Evolutionary conservation across 2,797 vertebrate genomes (phyloP), one percentile per base, ranked within the genome.

Genomic region (Pangasius mekongensis): DNA sequence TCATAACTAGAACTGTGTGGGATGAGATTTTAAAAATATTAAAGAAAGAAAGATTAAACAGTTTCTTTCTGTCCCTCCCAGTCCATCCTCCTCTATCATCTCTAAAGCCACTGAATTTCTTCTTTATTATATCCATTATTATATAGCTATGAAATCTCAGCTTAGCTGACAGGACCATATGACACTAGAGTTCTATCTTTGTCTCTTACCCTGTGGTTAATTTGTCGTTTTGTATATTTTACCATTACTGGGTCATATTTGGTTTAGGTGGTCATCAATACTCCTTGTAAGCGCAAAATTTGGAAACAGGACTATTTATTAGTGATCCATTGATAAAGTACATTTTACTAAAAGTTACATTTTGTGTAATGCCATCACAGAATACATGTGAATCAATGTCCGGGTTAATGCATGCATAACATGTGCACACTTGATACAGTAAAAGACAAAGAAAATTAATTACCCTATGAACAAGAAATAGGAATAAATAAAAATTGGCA

Each of bases 1-100:
- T n/a, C 62, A 71, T 73, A 81, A 90, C 73, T 10, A 88, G n/a
- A 47, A n/a, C 30, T 52, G 67, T 84, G 64, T 73, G 27, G 24
- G 84, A 81, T 11, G 49, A 11, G 6, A 69, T 52, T 54, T 85
- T 49, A 3, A n/a, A 47, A 64, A 64, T 47, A 43, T 47, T 43
- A 64, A 83, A 33, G 62, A 54, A 54, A 56, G 18, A 56, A 56
- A 56, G 16, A 30, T 39, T 62, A n/a, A 64, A 27, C 5, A 30
- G 18, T 36, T 24, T 58, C n/a, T 81, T 81, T 60, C 33, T 24
- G 5, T 60, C 78, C n/a, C 52, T 80, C 20, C 4, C 1, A 2
- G 30, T 58, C 18, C 24, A 20, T 81, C 24, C 81, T 67, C 9
- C 18, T 22, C 9, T 6, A 2, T 52, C 43, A 84, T 84, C 18